phyloP scores from a whole-genome alignment of 2,888 invertebrate species.

The Ecliptopera silaceata region DNA sequence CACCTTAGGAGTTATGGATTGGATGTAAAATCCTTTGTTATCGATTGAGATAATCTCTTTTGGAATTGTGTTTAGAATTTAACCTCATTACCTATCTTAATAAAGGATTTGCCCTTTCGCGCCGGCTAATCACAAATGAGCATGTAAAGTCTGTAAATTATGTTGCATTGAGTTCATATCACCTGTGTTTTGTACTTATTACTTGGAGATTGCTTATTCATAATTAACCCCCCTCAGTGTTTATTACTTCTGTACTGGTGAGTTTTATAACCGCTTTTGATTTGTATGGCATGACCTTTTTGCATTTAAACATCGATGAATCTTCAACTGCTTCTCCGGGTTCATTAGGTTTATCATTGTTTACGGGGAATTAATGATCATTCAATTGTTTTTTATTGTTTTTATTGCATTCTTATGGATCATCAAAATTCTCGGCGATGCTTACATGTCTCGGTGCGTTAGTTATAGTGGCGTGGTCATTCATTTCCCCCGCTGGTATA shows the following conservation, averaged over 20 bases:
- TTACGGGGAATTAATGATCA: constrained; percentile 41
- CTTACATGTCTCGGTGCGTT: constrained; percentile 35
- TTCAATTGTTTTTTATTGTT: constrained; percentile 30
- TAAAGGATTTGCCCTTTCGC: constrained; percentile 83
- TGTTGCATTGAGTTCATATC: constrained; percentile 79
- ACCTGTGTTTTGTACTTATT: constrained; percentile 70
- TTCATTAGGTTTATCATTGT: constrained; percentile 41
- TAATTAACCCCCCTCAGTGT: constrained; percentile 80
- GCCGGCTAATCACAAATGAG: constrained; percentile 82
- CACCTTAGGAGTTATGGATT: constrained; percentile 60
- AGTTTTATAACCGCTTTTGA: constrained; percentile 62
- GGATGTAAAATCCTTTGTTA: constrained; percentile 59
- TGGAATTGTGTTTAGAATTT: constrained; percentile 59
- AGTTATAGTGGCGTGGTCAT: constrained; percentile 51
- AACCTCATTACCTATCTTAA: constrained; percentile 84
- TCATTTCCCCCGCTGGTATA: constrained; percentile 62
- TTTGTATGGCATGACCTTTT: constrained; percentile 53
- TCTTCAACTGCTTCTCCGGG: constrained; percentile 41
- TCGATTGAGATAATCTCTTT: constrained; percentile 53
- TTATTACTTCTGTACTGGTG: constrained; percentile 79
- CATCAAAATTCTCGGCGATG: constrained; percentile 37
- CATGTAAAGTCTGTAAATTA: constrained; percentile 82
- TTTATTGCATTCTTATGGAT: constrained; percentile 30
- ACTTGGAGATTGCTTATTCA: constrained; percentile 76
- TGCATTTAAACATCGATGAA: constrained; percentile 47